These are phyloP conservation scores for Pogonus chalceus DNA, from an alignment of 1,140 invertebrate species.

Conservation along the genomic window DNA sequence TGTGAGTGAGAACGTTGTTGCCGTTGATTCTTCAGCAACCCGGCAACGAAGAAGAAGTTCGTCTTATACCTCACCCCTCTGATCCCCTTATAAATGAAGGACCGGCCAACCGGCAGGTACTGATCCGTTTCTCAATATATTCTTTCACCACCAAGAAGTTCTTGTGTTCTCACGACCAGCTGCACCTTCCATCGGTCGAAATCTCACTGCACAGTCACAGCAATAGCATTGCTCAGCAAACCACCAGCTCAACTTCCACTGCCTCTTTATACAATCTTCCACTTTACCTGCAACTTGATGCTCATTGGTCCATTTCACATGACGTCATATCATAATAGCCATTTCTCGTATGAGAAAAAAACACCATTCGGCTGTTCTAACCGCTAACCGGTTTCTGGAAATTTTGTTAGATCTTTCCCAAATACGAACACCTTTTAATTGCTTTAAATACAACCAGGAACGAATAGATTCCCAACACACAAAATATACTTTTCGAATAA, in stretches of 20 bases:
- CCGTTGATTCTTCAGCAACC: too few species aligned
- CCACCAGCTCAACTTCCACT: not conserved
- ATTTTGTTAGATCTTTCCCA: not conserved
- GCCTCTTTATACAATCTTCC: slow-evolving; percentile 7
- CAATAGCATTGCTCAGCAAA: not conserved
- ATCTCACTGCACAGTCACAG: slow-evolving; percentile 1
- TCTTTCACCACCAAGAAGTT: too few species aligned
- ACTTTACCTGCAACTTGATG: not conserved
- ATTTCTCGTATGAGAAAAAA: not conserved
- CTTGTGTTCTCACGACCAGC: not conserved
- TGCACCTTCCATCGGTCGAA: not conserved
- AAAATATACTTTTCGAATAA: too few species aligned
- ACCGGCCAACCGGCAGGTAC: too few species aligned
- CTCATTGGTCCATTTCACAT: slow-evolving; percentile 1
- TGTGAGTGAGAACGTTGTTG: too few species aligned
- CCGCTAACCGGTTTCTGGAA: slow-evolving; percentile 2
- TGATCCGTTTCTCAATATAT: too few species aligned
- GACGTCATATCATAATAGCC: not conserved
- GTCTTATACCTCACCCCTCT: too few species aligned
- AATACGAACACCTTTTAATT: not conserved
- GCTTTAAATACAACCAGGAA: not conserved
- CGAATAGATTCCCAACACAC: too few species aligned
- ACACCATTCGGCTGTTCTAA: not conserved
- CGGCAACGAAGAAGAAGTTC: too few species aligned
- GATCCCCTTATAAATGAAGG: too few species aligned